Evolutionary conservation across 2,888 invertebrate genomes (phyloP).

Genomic region (Meiosimyza platycephala): DNA sequence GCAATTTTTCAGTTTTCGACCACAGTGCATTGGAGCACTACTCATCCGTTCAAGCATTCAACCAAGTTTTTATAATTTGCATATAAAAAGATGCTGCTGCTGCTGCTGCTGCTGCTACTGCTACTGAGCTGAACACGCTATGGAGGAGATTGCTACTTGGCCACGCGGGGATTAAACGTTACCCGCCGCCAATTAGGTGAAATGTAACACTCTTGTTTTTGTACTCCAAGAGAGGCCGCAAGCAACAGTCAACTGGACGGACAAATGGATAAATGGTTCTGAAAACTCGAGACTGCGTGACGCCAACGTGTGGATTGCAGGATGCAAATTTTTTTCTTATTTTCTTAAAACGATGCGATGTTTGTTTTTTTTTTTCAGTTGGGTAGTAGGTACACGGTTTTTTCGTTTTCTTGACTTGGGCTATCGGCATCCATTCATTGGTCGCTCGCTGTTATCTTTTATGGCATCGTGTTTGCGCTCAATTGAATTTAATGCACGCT

Average conservation of each 20-base stretch:
- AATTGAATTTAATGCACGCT: conserved; percentile 14
- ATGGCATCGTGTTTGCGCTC: conserved; percentile 15
- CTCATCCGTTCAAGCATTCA: conserved; percentile 12
- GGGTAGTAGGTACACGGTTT: background rate
- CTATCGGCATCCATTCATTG: background rate
- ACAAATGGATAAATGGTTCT: conserved; percentile 9
- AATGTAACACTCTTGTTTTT: conserved; percentile 59
- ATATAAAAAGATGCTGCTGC: conserved; percentile 33
- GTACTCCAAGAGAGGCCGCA: conserved; percentile 1
- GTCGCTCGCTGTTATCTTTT: background rate
- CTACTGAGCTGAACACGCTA: no score
- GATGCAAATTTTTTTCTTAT: background rate
- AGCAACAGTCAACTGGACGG: conserved; percentile 20
- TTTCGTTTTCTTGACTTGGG: background rate
- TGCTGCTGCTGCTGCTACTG: background rate
- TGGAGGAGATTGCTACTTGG: background rate
- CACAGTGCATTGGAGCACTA: background rate
- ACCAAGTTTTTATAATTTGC: conserved; percentile 37
- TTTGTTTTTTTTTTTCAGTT: background rate
- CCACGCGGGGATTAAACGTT: conserved; percentile 61
- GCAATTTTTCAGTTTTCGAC: no score
- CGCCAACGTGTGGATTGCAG: conserved; percentile 29
- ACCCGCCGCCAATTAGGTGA: conserved; percentile 67
- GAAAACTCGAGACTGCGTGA: conserved; percentile 31
- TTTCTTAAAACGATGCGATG: no score